Base-by-base conservation (phyloP, 2,888 invertebrate genomes). In the Drosophila infuscata region DNA sequence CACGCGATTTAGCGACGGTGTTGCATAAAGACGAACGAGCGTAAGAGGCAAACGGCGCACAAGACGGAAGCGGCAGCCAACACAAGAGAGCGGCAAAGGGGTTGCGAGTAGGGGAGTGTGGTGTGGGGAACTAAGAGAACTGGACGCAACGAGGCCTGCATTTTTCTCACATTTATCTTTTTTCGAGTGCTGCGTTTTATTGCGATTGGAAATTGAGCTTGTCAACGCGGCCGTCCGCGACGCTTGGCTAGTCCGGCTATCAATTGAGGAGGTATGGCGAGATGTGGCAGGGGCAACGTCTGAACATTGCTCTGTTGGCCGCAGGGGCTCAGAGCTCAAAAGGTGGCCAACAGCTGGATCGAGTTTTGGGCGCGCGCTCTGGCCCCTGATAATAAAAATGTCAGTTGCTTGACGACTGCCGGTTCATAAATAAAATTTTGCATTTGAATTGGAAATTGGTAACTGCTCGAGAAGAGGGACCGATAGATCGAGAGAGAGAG, bases 331-430 rank as follows among this genome's bases (percentile, higher is more conserved):
- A 57, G 51, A 59, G 63, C 49, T 56, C 29, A 70, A 69, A 51
- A 56, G 46, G 61, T 62, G 76, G 53, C 62, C 74, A 83, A 76
- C 89, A 88, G 91, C 81, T 89, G 88, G 81, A 67, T 48, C 59
- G 68, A 54, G 63, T 78, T 83, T 89, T 89, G 77, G 83, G 83
- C 83, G 76, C 84, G 82, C 82, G 77, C 74, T 62, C 70, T 61
- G 59, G 64, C 54, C 57, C 66, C 81, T 86, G 89, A 91, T 91
- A 92, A 92, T 92, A 91, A 92, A 92, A 91, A 92, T 83, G 92
- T 91, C 91, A 91, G 83, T 57, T 71, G 76, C 77, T 79, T 82
- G 90, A 81, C 84, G 82, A 82, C 76, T 83, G 86, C 74, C 81
- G 82, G 88, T 91, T 91, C 91, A 90, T 91, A 91, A 91, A 92